A percentile compares a stretch with the other conserved stretches of the same genome.
Evolutionary conservation across 53 echinoderm and acorn worm species (phyloP).

Genomic region (Holothuria leucospilota): DNA sequence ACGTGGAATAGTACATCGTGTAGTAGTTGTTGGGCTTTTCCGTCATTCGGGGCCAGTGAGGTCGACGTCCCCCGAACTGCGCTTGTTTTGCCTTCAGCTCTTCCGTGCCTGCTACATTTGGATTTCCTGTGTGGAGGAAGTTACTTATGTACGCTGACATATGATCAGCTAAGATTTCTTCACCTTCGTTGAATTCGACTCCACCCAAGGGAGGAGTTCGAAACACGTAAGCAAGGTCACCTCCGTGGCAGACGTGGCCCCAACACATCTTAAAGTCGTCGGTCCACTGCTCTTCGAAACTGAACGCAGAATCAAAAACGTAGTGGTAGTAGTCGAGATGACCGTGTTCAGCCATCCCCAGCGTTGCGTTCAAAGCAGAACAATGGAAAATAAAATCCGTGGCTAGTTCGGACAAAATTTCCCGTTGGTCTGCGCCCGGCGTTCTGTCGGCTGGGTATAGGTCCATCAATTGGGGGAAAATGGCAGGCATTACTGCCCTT

Average conservation of each 20-base stretch:
- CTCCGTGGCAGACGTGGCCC: conserved; percentile 53
- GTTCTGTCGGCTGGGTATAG: conserved; percentile 10
- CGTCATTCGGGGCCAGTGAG: conserved; percentile 30
- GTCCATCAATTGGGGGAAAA: conserved; percentile 2
- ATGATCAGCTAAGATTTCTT: conserved; percentile 1
- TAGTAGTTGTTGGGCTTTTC: conserved; percentile 47
- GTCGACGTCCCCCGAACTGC: conserved; percentile 2
- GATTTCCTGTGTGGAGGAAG: conserved; percentile 54
- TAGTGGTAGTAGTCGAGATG: conserved; percentile 33
- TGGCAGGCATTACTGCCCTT: background rate
- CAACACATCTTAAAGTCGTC: conserved; percentile 31
- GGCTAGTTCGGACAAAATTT: conserved; percentile 19
- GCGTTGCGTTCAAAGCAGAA: conserved; percentile 13
- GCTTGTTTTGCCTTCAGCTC: background rate
- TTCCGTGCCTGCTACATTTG: conserved; percentile 30
- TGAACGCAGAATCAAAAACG: conserved; percentile 30
- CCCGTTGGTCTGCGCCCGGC: conserved; percentile 17
- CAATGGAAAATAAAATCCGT: conserved; percentile 40
- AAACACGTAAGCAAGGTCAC: conserved; percentile 40
- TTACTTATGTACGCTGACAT: conserved; percentile 37
- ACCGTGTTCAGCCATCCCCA: background rate
- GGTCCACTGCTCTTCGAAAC: conserved; percentile 39
- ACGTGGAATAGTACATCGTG: conserved; percentile 33
- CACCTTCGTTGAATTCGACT: background rate
- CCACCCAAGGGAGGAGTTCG: conserved; percentile 42